A percentile compares a stretch with the other conserved stretches of the same genome.
Evolutionary conservation across 2,113 vertebrate species (phyloP).

Genomic region (Agelaius tricolor): DNA sequence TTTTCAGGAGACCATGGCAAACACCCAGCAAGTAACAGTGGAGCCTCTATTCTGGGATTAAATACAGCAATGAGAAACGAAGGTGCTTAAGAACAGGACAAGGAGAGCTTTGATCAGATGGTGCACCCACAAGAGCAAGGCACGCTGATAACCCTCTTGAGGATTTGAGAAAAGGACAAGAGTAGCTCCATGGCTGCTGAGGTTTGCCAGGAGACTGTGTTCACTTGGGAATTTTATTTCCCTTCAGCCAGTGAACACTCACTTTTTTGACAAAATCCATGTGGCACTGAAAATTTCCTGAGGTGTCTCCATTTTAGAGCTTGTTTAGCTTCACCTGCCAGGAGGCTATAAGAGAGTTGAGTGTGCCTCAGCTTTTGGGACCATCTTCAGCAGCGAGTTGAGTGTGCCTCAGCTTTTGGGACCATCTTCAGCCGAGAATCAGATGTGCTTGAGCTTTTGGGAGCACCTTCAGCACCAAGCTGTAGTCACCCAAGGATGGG

Average conservation of each 20-base stretch:
- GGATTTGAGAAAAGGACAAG: background rate
- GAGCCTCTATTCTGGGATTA: background rate
- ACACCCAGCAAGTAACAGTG: background rate
- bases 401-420: background rate
- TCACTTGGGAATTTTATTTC: accelerated
- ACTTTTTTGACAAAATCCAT: background rate
- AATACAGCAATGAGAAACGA: background rate
- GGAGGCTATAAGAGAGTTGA: background rate
- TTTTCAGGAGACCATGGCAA: background rate
- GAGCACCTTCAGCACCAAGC: background rate
- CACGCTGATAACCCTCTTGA: accelerated
- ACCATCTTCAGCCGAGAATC: background rate
- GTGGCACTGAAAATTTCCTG: background rate
- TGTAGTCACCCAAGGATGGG: too few relatives aligned
- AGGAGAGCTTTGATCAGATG: background rate
- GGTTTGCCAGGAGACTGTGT: background rate
- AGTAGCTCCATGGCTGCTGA: background rate
- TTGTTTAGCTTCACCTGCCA: background rate
- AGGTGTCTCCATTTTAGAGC: background rate
- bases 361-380: background rate
- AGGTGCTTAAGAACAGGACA: background rate
- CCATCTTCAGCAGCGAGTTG: background rate
- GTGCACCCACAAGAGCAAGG: background rate
- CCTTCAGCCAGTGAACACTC: background rate
- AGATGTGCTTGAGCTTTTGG: background rate